A percentile compares a stretch with the other conserved stretches of the same genome.
These are phyloP conservation scores for Cheilinus undulatus DNA, from an alignment of 2,113 vertebrate genomes.

Conservation along the genomic window DNA sequence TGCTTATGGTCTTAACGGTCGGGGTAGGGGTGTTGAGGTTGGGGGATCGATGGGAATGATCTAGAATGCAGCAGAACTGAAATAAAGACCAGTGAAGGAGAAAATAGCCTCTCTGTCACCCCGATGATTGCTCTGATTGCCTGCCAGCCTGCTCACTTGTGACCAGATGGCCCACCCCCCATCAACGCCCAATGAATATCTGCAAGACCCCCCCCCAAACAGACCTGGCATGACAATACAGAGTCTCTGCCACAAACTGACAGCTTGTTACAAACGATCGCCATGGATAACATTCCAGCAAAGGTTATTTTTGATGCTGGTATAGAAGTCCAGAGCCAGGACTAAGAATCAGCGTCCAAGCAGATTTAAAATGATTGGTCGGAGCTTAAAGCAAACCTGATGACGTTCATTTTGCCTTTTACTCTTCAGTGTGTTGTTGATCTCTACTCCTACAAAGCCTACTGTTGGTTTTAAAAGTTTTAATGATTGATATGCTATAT, in stretches of 20 bases:
- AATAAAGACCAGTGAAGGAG: constrained; percentile 55
- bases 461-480: neutral
- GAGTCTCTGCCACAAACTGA: neutral
- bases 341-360: neutral
- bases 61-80: constrained; percentile 25
- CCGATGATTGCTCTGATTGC: constrained; percentile 47
- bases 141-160: constrained; percentile 40
- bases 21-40: neutral
- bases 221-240: neutral
- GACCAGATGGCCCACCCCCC: constrained; percentile 36
- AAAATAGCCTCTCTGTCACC: constrained; percentile 53
- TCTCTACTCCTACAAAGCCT: neutral
- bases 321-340: neutral
- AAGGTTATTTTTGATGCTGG: neutral
- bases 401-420: neutral
- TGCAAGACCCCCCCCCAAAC: neutral
- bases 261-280: neutral
- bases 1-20: constrained; percentile 20
- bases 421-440: neutral
- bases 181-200: constrained; percentile 8
- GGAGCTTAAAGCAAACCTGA: neutral
- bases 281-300: neutral
- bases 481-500: neutral
- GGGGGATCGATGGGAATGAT: constrained; percentile 43
- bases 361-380: neutral